Conservation (phyloP, 2,888 invertebrate species). For the Ochropleura leucogaster region DNA sequence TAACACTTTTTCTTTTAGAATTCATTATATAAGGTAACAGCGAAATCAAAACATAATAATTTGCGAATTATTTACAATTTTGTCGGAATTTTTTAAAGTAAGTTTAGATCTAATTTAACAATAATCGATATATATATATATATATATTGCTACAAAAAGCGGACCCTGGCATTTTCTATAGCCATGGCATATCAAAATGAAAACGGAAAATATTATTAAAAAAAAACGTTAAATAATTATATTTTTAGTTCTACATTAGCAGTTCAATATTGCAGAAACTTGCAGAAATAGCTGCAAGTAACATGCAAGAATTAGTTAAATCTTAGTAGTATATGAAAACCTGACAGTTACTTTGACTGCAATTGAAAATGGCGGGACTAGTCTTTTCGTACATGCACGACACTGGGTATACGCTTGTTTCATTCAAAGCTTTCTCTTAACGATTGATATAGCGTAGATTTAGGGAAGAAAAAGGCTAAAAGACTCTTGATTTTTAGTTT, state of each 20-base stretch:
- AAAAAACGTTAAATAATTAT: conserved; percentile 27
- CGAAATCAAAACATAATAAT: background rate
- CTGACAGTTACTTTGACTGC: conserved; percentile 24
- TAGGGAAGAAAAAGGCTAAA: conserved; percentile 14
- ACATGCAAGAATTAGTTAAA: conserved; percentile 33
- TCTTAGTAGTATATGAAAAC: conserved; percentile 34
- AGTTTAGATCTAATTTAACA: conserved; percentile 4
- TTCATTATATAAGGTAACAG: conserved; percentile 7
- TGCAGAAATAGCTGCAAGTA: conserved; percentile 24
- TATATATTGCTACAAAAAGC: conserved; percentile 17
- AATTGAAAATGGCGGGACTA: conserved; percentile 44
- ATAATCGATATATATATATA: background rate
- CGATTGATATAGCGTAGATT: background rate
- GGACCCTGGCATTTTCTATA: conserved; percentile 12
- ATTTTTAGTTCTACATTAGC: conserved; percentile 36
- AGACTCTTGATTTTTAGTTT: background rate
- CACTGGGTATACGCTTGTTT: conserved; percentile 1
- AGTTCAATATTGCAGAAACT: conserved; percentile 30
- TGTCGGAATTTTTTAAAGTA: conserved; percentile 3
- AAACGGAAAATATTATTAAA: conserved; percentile 13
- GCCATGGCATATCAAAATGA: conserved; percentile 39
- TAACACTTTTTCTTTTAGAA: conserved; percentile 23
- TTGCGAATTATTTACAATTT: conserved; percentile 45
- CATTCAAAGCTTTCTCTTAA: background rate
- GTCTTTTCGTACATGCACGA: conserved; percentile 3